Percentiles rank a stretch among this genome's conserved stretches.
These are phyloP conservation scores for Oscheius sp. DNA, from an alignment of 2,888 invertebrate species.

Conservation along the genomic window DNA sequence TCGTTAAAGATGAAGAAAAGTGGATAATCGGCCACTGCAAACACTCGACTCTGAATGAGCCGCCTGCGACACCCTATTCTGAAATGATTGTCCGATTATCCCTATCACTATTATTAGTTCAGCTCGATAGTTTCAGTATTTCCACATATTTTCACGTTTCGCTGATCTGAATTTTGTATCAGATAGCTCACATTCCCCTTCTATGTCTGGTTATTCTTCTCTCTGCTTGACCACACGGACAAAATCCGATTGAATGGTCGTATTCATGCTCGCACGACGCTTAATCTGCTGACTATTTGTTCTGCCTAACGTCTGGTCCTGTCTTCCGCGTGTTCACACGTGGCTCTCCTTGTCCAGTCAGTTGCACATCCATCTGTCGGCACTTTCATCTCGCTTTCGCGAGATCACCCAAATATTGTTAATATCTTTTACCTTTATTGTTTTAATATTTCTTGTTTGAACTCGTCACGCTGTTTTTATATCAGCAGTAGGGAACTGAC, in stretches of 20 bases:
- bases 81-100: slow-evolving; percentile 11
- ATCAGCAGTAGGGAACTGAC: no score
- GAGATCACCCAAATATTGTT: background rate
- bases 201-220: background rate
- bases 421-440: background rate
- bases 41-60: slow-evolving; percentile 28
- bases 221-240: background rate
- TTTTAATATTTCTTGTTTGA: background rate
- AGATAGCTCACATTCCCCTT: background rate
- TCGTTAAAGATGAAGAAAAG: slow-evolving; percentile 11
- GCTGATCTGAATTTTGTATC: no score
- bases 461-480: no score
- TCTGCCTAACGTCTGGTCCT: slow-evolving; percentile 22
- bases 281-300: slow-evolving; percentile 28
- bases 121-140: no score
- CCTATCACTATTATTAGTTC: background rate
- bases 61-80: slow-evolving; percentile 30
- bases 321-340: slow-evolving; percentile 29
- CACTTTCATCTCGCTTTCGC: background rate
- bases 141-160: background rate
- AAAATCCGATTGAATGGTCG: slow-evolving; percentile 8
- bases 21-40: slow-evolving; percentile 31
- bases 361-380: slow-evolving; percentile 21
- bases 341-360: slow-evolving; percentile 24
- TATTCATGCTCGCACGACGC: slow-evolving; percentile 26